Evolutionary conservation across 2,888 invertebrate species (phyloP).

Genomic region (Diaprepes abbreviatus): DNA sequence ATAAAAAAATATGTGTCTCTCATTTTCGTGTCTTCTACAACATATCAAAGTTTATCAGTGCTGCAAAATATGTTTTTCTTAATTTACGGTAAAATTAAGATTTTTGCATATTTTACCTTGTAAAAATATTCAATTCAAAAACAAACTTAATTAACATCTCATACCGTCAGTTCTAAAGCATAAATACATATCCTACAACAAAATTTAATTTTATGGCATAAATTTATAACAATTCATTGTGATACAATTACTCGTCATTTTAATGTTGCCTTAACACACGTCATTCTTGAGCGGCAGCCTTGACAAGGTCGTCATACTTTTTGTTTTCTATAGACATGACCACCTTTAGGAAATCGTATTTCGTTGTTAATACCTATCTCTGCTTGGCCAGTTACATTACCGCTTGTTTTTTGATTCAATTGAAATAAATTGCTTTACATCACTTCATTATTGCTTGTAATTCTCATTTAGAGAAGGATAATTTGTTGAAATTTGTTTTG

Average conservation of each 20-base stretch:
- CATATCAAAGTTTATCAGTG: too few species aligned
- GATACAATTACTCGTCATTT: neutral
- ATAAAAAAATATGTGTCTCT: too few species aligned
- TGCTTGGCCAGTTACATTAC: constrained; percentile 27
- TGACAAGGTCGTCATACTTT: constrained; percentile 29
- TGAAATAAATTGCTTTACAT: neutral
- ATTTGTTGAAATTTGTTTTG: neutral
- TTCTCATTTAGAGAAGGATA: neutral
- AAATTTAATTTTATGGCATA: neutral
- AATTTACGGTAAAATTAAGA: too few species aligned
- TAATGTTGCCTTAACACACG: constrained; percentile 21
- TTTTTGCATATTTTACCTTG: too few species aligned
- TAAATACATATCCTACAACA: too few species aligned
- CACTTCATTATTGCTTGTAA: neutral
- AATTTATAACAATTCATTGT: neutral
- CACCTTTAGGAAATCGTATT: constrained; percentile 22
- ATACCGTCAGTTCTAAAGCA: too few species aligned
- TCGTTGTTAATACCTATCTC: constrained; percentile 5
- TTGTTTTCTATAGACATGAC: constrained; percentile 17
- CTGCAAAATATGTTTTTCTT: too few species aligned
- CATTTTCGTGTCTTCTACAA: too few species aligned
- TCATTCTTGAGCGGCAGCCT: constrained; percentile 26
- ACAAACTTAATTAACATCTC: too few species aligned
- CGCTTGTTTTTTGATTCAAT: neutral
- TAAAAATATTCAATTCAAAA: too few species aligned